A percentile compares a stretch with the other conserved stretches of the same genome.
Evolutionary conservation across 2,113 vertebrate genomes (phyloP).

Genomic region (Chascanopsetta lugubris): DNA sequence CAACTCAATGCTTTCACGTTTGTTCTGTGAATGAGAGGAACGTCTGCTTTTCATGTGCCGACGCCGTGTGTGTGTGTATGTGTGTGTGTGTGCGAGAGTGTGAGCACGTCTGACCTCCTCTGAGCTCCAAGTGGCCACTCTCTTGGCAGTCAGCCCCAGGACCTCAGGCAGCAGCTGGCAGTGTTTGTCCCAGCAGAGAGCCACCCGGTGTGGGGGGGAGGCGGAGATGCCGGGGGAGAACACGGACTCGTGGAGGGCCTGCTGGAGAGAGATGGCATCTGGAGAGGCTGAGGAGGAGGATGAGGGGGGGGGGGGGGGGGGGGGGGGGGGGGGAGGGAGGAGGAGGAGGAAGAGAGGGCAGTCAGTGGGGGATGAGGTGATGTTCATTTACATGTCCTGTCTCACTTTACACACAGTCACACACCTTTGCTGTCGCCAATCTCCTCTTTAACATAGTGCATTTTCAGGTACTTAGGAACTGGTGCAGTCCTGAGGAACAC

Average conservation of each 20-base stretch:
- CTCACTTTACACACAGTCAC: not conserved
- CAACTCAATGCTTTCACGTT: slow-evolving; percentile 30
- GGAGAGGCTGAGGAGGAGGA: slow-evolving; percentile 64
- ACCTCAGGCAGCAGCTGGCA: slow-evolving; percentile 91
- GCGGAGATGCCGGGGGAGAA: slow-evolving; percentile 87
- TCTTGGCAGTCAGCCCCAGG: slow-evolving; percentile 87
- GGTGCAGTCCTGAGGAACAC: slow-evolving; percentile 76
- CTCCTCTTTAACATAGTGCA: slow-evolving; percentile 87
- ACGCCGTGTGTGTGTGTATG: slow-evolving; percentile 1
- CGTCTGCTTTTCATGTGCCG: slow-evolving; percentile 34
- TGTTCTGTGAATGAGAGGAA: slow-evolving; percentile 21
- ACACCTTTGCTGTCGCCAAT: slow-evolving; percentile 82
- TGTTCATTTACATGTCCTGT: not conserved
- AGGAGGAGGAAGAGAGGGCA: not conserved
- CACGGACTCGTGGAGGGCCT: slow-evolving; percentile 90
- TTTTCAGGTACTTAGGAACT: slow-evolving; percentile 85
- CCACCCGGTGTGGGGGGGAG: slow-evolving; percentile 84
- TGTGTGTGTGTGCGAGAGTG: slow-evolving; percentile 5
- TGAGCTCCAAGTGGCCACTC: slow-evolving; percentile 88
- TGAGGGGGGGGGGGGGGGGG: not conserved
- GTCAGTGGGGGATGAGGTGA: slow-evolving; percentile 1
- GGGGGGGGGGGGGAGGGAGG: not conserved
- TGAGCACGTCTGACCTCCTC: slow-evolving; percentile 85
- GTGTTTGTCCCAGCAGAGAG: slow-evolving; percentile 92
- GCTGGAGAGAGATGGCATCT: slow-evolving; percentile 84